Percentiles rank a stretch among this genome's conserved stretches.
phyloP scores from a whole-genome alignment of 2,888 invertebrate species.

The Oasisia sp. region DNA sequence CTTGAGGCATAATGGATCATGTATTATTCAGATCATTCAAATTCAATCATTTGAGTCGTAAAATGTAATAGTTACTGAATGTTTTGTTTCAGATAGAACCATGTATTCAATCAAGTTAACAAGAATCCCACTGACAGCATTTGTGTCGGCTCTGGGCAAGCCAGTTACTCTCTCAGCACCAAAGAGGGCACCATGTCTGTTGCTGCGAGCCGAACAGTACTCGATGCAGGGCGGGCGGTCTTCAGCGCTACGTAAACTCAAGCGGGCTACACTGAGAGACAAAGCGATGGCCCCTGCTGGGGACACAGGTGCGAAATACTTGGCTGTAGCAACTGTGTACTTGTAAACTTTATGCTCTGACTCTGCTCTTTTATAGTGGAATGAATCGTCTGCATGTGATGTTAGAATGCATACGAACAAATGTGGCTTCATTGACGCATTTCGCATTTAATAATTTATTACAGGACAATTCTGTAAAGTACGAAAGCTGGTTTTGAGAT shows the following conservation, averaged over 20 bases:
- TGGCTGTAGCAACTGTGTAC: neutral
- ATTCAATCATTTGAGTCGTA: neutral
- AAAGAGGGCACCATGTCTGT: neutral
- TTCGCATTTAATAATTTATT: neutral
- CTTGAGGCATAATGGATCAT: neutral
- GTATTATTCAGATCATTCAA: neutral
- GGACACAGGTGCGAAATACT: conserved; percentile 35
- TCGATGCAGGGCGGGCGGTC: conserved; percentile 26
- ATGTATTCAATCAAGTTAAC: neutral
- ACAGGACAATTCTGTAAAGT: neutral
- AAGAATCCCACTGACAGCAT: neutral
- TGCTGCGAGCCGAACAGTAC: neutral
- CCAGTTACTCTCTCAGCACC: neutral
- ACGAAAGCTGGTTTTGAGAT: neutral
- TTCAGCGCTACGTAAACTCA: conserved; percentile 29
- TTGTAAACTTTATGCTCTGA: neutral
- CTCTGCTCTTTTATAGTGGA: neutral
- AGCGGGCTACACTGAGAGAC: conserved; percentile 37
- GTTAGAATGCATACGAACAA: too few relatives aligned
- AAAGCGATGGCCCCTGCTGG: conserved; percentile 43
- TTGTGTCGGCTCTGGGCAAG: neutral
- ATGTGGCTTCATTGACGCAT: too few relatives aligned
- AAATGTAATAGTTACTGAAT: neutral
- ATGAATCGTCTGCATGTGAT: neutral
- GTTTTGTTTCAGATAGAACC: neutral